Percentiles rank a stretch among this genome's conserved stretches.
These are phyloP conservation scores for Helostoma temminkii DNA, from an alignment of 2,797 vertebrate genomes.

Conservation along the genomic window DNA sequence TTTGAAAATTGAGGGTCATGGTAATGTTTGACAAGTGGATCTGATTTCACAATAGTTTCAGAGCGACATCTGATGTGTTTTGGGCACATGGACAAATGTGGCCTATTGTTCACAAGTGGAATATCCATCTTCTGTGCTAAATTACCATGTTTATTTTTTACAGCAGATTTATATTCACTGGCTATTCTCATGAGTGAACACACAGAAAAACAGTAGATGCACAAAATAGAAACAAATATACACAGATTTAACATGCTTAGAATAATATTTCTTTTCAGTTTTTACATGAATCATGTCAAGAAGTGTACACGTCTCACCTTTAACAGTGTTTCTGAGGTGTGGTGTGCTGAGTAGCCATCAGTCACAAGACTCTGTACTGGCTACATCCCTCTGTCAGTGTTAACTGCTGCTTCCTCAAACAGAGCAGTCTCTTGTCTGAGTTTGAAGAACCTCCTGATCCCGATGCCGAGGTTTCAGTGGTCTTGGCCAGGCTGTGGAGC, in stretches of 20 bases:
- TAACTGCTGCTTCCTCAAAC: slow-evolving; percentile 66
- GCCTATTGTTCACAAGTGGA: slow-evolving; percentile 62
- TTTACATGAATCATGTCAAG: slow-evolving; percentile 36
- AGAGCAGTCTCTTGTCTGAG: slow-evolving; percentile 75
- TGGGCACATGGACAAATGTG: slow-evolving; percentile 56
- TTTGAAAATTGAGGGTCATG: slow-evolving; percentile 52
- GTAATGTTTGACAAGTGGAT: slow-evolving; percentile 69
- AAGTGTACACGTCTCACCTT: slow-evolving; percentile 39
- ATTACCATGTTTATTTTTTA: slow-evolving; percentile 71
- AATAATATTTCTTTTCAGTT: slow-evolving; percentile 12
- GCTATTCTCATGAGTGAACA: slow-evolving; percentile 62
- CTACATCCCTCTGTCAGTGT: slow-evolving; percentile 55
- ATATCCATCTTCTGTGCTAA: slow-evolving; percentile 61
- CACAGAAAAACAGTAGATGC: slow-evolving; percentile 22
- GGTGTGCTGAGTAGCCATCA: slow-evolving; percentile 31
- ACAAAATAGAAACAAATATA: slow-evolving; percentile 29
- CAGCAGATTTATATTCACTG: slow-evolving; percentile 68
- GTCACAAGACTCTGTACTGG: slow-evolving; percentile 34
- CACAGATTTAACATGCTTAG: slow-evolving; percentile 16
- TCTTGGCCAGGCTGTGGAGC: slow-evolving; percentile 42
- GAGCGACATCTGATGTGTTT: too few species aligned
- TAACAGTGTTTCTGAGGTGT: slow-evolving; percentile 51
- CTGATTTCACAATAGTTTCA: slow-evolving; percentile 69
- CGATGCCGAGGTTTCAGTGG: slow-evolving; percentile 49
- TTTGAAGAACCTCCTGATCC: slow-evolving; percentile 65